phyloP scores from a whole-genome alignment of 2,113 vertebrate species.

The Pardalotus punctatus region DNA sequence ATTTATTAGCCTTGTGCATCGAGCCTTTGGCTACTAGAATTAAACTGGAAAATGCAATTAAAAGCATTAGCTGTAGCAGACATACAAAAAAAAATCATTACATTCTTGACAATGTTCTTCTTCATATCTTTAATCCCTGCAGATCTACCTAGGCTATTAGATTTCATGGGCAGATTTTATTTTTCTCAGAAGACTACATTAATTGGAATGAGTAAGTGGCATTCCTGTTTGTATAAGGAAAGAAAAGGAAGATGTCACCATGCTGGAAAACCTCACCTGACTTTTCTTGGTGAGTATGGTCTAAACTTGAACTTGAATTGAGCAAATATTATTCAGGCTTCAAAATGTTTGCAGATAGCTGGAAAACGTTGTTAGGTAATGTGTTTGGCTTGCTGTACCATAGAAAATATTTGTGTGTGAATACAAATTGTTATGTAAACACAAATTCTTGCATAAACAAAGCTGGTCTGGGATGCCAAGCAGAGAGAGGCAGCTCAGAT shows the following conservation, averaged over 20 bases:
- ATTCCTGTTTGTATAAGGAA: neutral
- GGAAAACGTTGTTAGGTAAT: neutral
- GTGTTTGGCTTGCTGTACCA: neutral
- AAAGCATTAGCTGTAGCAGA: conserved; percentile 43
- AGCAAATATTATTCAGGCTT: neutral
- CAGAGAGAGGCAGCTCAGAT: neutral
- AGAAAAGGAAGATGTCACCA: neutral
- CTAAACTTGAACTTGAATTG: neutral
- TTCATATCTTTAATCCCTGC: conserved; percentile 27
- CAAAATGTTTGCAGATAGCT: neutral
- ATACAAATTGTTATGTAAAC: neutral
- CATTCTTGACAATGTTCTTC: conserved; percentile 36
- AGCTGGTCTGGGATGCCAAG: neutral
- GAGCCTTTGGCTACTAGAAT: conserved; percentile 63
- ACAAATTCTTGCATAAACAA: neutral
- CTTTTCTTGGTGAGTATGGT: neutral
- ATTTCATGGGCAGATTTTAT: conserved; percentile 15
- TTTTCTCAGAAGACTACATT: neutral
- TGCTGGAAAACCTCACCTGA: neutral
- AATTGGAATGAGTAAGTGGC: conserved; percentile 9
- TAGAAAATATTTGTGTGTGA: neutral
- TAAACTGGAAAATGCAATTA: conserved; percentile 62
- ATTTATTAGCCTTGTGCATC: conserved; percentile 40
- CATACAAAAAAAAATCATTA: conserved; percentile 50
- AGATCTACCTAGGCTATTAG: conserved; percentile 46